Conservation (phyloP, 1,140 invertebrate genomes). For the Microplitis demolitor region DNA sequence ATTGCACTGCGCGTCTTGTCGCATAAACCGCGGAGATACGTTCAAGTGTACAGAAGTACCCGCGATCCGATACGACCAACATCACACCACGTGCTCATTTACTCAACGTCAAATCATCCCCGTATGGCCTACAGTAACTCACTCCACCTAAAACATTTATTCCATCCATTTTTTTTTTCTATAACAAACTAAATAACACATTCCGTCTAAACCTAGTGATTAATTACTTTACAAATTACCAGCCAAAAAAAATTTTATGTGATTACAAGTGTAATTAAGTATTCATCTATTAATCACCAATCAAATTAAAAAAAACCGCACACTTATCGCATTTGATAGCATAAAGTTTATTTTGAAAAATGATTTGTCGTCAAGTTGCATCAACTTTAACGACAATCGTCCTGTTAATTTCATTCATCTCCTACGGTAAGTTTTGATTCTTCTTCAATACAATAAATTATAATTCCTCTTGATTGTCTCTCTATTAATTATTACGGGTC, state of each 20-base stretch:
- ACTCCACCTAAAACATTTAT: too few relatives aligned
- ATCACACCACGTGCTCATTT: neutral
- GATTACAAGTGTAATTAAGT: too few relatives aligned
- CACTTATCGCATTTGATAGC: neutral
- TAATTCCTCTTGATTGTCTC: neutral
- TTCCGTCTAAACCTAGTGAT: too few relatives aligned
- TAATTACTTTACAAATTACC: too few relatives aligned
- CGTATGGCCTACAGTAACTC: neutral
- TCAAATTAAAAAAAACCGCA: neutral
- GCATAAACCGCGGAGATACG: neutral
- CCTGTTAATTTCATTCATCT: conserved; percentile 10
- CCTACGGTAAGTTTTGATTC: conserved; percentile 15
- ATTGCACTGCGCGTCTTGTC: neutral
- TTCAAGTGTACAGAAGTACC: neutral
- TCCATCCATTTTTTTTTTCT: too few relatives aligned
- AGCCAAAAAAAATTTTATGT: too few relatives aligned
- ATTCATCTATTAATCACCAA: neutral
- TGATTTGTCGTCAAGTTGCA: conserved; percentile 1
- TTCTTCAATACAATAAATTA: neutral
- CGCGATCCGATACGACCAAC: neutral
- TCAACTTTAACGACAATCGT: conserved; percentile 9
- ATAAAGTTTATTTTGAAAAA: neutral
- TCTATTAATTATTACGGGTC: neutral
- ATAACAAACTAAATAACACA: too few relatives aligned
- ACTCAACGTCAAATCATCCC: neutral